Evolutionary conservation across 2,888 invertebrate genomes (phyloP).

Genomic region (Arge pagana): DNA sequence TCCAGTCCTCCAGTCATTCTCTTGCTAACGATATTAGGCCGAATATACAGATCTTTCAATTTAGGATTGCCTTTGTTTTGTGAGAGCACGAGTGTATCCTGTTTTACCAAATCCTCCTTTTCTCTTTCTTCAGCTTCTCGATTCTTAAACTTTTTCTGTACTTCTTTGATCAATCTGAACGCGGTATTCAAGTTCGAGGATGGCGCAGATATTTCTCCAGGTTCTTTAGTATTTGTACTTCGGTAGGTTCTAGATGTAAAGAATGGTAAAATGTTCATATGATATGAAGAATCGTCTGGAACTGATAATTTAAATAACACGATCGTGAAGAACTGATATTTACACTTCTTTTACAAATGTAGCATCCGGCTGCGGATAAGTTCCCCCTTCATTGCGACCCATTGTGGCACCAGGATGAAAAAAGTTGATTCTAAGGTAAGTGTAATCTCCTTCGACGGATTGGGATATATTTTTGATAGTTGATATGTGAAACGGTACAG

Average conservation of each 20-base stretch:
- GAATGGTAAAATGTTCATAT: constrained; percentile 39
- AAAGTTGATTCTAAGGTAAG: constrained; percentile 96
- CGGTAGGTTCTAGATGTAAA: constrained; percentile 94
- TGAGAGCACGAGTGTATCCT: constrained; percentile 92
- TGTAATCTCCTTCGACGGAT: constrained; percentile 98
- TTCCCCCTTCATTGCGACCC: constrained; percentile 89
- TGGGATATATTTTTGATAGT: constrained; percentile 99
- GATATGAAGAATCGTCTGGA: background rate
- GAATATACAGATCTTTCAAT: constrained; percentile 94
- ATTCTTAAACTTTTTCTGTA: constrained; percentile 97
- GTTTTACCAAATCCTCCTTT: constrained; percentile 98
- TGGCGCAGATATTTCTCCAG: constrained; percentile 91
- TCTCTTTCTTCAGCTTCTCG: constrained; percentile 98
- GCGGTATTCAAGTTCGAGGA: constrained; percentile 96
- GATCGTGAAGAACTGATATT: background rate
- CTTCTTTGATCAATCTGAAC: constrained; percentile 97
- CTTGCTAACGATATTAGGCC: constrained; percentile 98
- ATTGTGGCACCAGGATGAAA: constrained; percentile 98
- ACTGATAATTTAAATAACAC: background rate
- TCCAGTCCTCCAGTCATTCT: constrained; percentile 89
- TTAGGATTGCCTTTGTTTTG: constrained; percentile 98
- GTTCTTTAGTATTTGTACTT: constrained; percentile 96
- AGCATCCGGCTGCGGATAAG: constrained; percentile 93
- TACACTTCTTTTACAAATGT: constrained; percentile 97
- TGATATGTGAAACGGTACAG: constrained; percentile 98